Base-by-base conservation (phyloP, 1,140 invertebrate species). In the Drosophila dunni region DNA sequence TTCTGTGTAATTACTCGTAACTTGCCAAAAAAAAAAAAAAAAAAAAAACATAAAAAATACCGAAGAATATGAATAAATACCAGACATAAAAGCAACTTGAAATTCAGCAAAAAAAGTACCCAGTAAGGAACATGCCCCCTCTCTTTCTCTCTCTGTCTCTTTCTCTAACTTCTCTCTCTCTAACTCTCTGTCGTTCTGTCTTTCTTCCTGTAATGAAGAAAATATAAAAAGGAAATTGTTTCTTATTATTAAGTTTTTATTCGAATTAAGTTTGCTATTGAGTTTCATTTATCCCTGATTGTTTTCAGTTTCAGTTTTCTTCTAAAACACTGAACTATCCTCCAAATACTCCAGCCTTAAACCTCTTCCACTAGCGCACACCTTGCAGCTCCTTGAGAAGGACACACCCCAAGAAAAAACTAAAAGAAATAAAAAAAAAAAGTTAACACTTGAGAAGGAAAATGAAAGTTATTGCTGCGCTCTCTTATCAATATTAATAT, bases 1-100 rank as follows among this genome's bases (percentile, higher is more conserved):
- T 86, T 90, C 90, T 91, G 86, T 91, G 77, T 78, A 75, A 54
- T 78, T 68, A 73, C 53, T 74, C 50, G 29, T 51, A 45, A 57
- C 70, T 73, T 73, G 70, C 45, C 36, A 58, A 85, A 73, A 33
- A 64, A 60, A 53, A 68, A 64, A 48, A 65, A 53, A 63, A 38
- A 74, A 62, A 67, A 74, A 58, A 53, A 63, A 38, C 71, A 62
- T 64, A 74, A 58, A 58, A 45, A 56, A 63, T 33, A 24, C 4
- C 9, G 45, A 42, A 46, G 7, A 74, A 46, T 61, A 53, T 29
- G 24, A 33, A n/a, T 10, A 38, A 5, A 57, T 13, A 45, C 10
- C 8, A 29, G 20, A 15, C 78, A 79, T 65, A 48, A 78, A 81
- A 79, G 46, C 76, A 78, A 84, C 74, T 81, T 81, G 81, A 89